These are phyloP conservation scores for Maniola hyperantus DNA, from an alignment of 2,888 invertebrate species.

Conservation along the genomic window DNA sequence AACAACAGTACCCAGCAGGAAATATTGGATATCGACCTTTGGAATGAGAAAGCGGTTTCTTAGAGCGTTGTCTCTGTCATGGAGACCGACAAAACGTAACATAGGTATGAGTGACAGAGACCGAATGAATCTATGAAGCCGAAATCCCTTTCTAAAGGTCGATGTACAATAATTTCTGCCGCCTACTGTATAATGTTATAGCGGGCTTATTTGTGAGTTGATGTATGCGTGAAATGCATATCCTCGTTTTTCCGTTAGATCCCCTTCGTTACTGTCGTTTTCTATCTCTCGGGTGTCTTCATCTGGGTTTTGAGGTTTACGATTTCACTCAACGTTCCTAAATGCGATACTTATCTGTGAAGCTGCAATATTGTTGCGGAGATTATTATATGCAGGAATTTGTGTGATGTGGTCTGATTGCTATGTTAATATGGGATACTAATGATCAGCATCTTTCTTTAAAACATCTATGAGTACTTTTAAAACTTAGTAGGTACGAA, in stretches of 20 bases:
- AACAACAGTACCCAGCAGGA: too few species aligned
- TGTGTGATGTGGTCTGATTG: slow-evolving; percentile 36
- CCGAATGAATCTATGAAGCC: too few species aligned
- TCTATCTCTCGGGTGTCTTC: slow-evolving; percentile 47
- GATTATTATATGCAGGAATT: slow-evolving; percentile 66
- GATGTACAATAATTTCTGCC: too few species aligned
- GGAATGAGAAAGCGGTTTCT: too few species aligned
- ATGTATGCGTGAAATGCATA: slow-evolving; percentile 21
- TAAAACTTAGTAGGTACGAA: too few species aligned
- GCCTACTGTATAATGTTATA: background rate
- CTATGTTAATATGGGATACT: background rate
- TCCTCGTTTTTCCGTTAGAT: slow-evolving; percentile 45
- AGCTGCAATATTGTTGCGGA: slow-evolving; percentile 54
- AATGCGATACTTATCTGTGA: slow-evolving; percentile 47
- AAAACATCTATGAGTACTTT: too few species aligned
- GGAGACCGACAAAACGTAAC: too few species aligned
- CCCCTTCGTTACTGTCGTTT: slow-evolving; percentile 47
- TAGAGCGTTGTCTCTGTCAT: too few species aligned
- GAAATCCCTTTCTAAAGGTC: too few species aligned
- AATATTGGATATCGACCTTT: too few species aligned
- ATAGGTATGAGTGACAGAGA: too few species aligned
- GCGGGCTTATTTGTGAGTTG: background rate
- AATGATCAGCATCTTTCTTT: too few species aligned
- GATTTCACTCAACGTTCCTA: slow-evolving; percentile 67
- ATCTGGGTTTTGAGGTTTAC: slow-evolving; percentile 71